These are phyloP conservation scores for Lucilia sericata DNA, from an alignment of 1,140 invertebrate genomes.

Conservation along the genomic window DNA sequence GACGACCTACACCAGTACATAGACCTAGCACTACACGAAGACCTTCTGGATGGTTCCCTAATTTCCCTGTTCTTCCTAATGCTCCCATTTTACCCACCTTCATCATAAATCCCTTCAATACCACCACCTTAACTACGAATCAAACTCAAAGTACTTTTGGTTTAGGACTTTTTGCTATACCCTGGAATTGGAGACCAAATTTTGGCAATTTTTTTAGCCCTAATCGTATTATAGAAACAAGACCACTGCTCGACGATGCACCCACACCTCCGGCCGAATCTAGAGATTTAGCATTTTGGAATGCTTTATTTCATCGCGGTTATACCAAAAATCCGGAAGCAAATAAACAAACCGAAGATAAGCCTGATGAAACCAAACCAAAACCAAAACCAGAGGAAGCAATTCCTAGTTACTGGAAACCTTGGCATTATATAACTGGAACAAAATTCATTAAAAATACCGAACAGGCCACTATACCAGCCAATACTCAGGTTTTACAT, in stretches of 20 bases:
- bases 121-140: background rate
- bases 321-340: background rate
- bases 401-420: background rate
- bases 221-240: background rate
- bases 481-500: background rate
- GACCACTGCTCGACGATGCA: background rate
- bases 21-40: background rate
- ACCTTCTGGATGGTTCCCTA: background rate
- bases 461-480: background rate
- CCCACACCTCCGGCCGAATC: background rate
- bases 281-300: constrained; percentile 15
- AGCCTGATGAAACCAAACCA: background rate
- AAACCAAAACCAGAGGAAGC: background rate
- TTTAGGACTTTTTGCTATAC: background rate
- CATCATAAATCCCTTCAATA: background rate
- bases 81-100: background rate
- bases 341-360: background rate
- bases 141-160: background rate
- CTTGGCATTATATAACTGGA: background rate
- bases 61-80: background rate
- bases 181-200: background rate
- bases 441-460: background rate
- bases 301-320: background rate
- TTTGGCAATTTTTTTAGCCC: background rate
- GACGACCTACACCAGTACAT: background rate